phyloP scores from a whole-genome alignment of 2,888 invertebrate genomes.

The Cerceris rybyensis region DNA sequence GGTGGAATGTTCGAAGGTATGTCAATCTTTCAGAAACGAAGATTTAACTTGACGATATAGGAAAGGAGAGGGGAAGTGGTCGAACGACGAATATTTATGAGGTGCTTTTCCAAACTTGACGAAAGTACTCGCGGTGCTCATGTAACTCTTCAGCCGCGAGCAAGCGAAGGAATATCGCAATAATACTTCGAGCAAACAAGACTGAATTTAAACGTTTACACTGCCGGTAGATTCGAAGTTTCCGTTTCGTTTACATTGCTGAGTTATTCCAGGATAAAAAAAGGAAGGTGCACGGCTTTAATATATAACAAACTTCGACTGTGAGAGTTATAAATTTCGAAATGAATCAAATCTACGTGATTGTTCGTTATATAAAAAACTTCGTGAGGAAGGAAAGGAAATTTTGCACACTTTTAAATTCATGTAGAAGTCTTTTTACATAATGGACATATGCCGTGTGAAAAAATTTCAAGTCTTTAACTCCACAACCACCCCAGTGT shows the following conservation, averaged over 20 bases:
- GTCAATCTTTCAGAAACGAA: not conserved
- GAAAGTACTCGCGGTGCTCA: slow-evolving; percentile 11
- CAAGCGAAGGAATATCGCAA: slow-evolving; percentile 48
- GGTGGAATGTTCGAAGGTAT: too few relatives aligned
- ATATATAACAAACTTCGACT: not conserved
- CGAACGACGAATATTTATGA: slow-evolving; percentile 39
- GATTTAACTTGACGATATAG: not conserved
- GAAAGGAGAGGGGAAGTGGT: not conserved
- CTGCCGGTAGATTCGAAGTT: slow-evolving; percentile 41
- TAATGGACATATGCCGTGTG: too few relatives aligned
- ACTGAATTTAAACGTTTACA: slow-evolving; percentile 51
- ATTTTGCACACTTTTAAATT: too few relatives aligned
- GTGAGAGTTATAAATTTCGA: not conserved
- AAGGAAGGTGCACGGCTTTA: not conserved
- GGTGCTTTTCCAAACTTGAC: slow-evolving; percentile 15
- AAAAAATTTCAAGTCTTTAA: too few relatives aligned
- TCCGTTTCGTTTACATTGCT: slow-evolving; percentile 42
- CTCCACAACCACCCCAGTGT: too few relatives aligned
- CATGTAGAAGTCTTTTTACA: too few relatives aligned
- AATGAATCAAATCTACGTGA: not conserved
- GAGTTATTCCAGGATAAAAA: slow-evolving; percentile 33
- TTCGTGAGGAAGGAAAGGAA: not conserved
- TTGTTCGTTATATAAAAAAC: not conserved
- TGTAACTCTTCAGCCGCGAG: slow-evolving; percentile 19
- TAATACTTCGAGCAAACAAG: slow-evolving; percentile 53